Conservation (phyloP, 2,888 invertebrate genomes). For the Macaria notata region DNA sequence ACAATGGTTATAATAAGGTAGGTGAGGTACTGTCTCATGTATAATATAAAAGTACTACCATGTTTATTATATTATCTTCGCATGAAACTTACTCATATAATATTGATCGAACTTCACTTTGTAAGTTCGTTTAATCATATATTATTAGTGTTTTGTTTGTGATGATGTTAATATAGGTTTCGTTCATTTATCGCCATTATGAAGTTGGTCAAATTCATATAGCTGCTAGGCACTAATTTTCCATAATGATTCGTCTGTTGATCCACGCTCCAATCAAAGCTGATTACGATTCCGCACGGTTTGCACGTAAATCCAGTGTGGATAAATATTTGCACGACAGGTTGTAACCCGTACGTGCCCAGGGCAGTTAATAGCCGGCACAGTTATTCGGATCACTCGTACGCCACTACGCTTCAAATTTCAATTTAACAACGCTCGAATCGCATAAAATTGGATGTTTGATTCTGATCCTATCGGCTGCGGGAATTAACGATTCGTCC, state of each 20-base stretch:
- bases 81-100: too few species aligned
- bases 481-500: constrained; percentile 24
- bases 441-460: constrained; percentile 35
- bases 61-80: too few species aligned
- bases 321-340: constrained; percentile 80
- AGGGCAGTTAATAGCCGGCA: constrained; percentile 59
- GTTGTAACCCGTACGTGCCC: constrained; percentile 73
- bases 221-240: too few species aligned
- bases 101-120: too few species aligned
- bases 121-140: too few species aligned
- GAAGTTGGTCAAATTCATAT: too few species aligned
- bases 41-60: too few species aligned
- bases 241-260: constrained; percentile 5
- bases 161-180: too few species aligned
- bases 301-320: constrained; percentile 76
- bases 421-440: constrained; percentile 44
- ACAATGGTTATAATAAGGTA: too few species aligned
- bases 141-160: too few species aligned
- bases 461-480: constrained; percentile 25
- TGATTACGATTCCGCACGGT: constrained; percentile 75
- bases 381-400: constrained; percentile 73
- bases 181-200: too few species aligned
- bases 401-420: constrained; percentile 53
- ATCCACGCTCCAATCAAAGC: constrained; percentile 62
- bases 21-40: too few species aligned